phyloP scores from a whole-genome alignment of 2,113 vertebrate genomes.

The Phaethornis superciliosus region DNA sequence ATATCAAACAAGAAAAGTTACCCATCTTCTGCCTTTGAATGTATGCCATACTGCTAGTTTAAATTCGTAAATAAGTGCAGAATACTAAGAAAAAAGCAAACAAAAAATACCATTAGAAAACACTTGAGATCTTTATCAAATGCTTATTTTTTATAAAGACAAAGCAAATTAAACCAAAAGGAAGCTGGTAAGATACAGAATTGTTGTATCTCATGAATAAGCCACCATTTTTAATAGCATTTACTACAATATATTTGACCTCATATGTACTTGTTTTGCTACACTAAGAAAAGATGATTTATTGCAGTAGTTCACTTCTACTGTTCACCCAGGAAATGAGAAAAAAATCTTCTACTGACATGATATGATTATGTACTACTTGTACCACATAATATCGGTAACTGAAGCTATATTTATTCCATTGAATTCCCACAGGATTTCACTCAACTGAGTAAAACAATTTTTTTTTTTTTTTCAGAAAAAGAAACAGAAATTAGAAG shows the following conservation, averaged over 20 bases:
- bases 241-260: constrained; percentile 22
- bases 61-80: background rate
- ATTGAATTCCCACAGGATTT: constrained; percentile 33
- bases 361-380: constrained; percentile 3
- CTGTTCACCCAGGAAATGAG: background rate
- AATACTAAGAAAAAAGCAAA: background rate
- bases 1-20: background rate
- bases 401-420: constrained; percentile 3
- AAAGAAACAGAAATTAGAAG: constrained; percentile 5
- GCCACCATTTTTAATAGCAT: background rate
- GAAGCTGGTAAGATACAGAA: background rate
- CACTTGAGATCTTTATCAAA: background rate
- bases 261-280: constrained; percentile 1
- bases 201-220: background rate
- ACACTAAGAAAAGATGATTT: constrained; percentile 49
- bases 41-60: background rate
- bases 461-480: background rate
- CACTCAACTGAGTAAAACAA: background rate
- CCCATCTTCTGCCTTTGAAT: background rate
- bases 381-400: constrained; percentile 1
- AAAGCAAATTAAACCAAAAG: background rate
- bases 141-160: background rate
- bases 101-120: background rate
- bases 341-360: background rate
- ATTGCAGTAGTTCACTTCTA: constrained; percentile 25